A percentile compares a stretch with the other conserved stretches of the same genome.
Evolutionary conservation across 1,140 invertebrate genomes (phyloP).

Genomic region (Triops cancriformis): DNA sequence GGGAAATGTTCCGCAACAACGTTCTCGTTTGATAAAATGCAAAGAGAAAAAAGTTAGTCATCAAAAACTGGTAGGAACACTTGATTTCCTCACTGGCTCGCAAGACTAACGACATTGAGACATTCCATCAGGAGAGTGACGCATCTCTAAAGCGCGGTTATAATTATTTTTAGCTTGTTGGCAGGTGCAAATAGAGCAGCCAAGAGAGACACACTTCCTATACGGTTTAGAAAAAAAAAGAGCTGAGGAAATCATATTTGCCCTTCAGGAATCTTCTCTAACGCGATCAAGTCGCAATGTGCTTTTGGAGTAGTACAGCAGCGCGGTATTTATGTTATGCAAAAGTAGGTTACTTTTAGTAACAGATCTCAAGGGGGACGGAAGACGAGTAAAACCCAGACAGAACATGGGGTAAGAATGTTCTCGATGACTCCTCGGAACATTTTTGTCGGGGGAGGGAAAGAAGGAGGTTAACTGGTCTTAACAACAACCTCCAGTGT

Average conservation of each 20-base stretch:
- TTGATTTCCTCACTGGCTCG: background rate
- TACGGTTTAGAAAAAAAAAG: too few relatives aligned
- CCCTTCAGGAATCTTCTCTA: background rate
- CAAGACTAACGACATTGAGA: background rate
- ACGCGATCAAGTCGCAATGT: background rate
- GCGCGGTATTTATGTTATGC: background rate
- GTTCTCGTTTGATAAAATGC: constrained; percentile 17
- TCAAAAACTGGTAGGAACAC: background rate
- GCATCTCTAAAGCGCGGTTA: background rate
- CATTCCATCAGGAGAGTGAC: too few relatives aligned
- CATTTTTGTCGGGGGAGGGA: background rate
- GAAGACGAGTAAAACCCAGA: background rate
- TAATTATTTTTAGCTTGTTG: background rate
- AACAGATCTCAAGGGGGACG: background rate
- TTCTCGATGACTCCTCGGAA: background rate
- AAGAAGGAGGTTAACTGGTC: background rate
- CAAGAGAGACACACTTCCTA: too few relatives aligned
- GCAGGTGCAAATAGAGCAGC: background rate
- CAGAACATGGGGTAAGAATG: background rate
- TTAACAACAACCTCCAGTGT: background rate
- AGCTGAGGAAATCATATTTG: background rate
- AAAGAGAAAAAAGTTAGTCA: constrained; percentile 13
- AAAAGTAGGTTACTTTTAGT: background rate
- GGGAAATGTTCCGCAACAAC: background rate
- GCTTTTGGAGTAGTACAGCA: background rate